A percentile compares a stretch with the other conserved stretches of the same genome.
phyloP scores from a whole-genome alignment of 64 coral and sea anemone genomes.

The Actinia tenebrosa region DNA sequence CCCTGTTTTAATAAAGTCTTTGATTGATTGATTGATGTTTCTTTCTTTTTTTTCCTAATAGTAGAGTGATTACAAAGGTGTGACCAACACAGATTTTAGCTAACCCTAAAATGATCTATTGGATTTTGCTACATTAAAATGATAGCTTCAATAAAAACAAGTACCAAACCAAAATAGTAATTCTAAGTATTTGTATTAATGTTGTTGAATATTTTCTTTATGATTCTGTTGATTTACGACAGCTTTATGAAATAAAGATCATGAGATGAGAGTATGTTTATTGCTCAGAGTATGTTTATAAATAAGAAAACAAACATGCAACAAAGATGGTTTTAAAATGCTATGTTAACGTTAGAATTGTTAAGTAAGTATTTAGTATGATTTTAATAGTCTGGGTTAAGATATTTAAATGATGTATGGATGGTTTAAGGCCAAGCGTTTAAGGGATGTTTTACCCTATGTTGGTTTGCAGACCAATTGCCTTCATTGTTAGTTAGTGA shows the following conservation, averaged over 20 bases:
- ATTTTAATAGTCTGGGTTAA: not conserved
- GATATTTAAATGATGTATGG: not conserved
- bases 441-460: not conserved
- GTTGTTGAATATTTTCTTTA: not conserved
- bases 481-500: constrained; percentile 26
- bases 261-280: not conserved
- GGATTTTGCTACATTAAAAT: not conserved
- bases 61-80: no score
- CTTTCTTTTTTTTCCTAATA: no score
- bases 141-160: not conserved
- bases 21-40: no score
- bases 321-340: not conserved
- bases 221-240: not conserved
- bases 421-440: not conserved
- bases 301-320: not conserved
- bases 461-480: constrained; percentile 19
- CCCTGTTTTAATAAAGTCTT: no score
- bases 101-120: not conserved
- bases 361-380: not conserved
- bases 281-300: not conserved
- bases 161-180: not conserved
- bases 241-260: not conserved
- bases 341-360: no score
- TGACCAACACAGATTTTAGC: no score
- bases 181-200: not conserved